phyloP scores from a whole-genome alignment of 2,888 invertebrate species.

The Dusona sp. region DNA sequence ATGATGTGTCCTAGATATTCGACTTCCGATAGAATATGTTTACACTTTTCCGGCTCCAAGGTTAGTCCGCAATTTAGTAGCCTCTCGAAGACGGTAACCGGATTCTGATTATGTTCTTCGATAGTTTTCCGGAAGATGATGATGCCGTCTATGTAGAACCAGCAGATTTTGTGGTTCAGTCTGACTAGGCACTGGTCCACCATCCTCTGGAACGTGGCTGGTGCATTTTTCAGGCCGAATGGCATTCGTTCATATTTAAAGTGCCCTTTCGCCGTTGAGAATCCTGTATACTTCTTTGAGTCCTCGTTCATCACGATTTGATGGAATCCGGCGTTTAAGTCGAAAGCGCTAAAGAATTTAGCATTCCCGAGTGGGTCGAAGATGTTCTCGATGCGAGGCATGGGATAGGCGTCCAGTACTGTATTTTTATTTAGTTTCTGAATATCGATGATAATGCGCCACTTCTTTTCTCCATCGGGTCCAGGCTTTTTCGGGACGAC shows the following conservation, averaged over 20 bases:
- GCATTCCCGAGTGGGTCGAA: constrained; percentile 37
- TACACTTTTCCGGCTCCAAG: constrained; percentile 70
- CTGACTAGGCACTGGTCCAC: constrained; percentile 44
- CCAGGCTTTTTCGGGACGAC: constrained; percentile 32
- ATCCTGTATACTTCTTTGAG: constrained; percentile 53
- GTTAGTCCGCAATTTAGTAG: constrained; percentile 33
- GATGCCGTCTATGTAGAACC: constrained; percentile 59
- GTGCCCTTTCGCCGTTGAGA: constrained; percentile 45
- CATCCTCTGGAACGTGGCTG: constrained; percentile 50
- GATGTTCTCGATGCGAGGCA: constrained; percentile 31
- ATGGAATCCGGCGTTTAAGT: constrained; percentile 50
- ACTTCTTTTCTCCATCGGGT: constrained; percentile 24
- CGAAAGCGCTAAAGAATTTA: constrained; percentile 51
- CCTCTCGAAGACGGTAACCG: constrained; percentile 32
- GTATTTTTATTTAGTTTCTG: constrained; percentile 26
- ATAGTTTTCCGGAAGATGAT: constrained; percentile 35
- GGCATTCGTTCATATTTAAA: constrained; percentile 54
- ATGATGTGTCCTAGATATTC: constrained; percentile 72
- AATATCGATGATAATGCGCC: constrained; percentile 33
- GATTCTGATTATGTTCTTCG: constrained; percentile 28
- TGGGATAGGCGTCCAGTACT: constrained; percentile 22
- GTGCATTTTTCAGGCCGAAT: constrained; percentile 55
- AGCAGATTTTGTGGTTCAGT: constrained; percentile 11
- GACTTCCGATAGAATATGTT: constrained; percentile 67
- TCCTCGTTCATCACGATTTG: constrained; percentile 49